Evolutionary conservation across 2,113 vertebrate species (phyloP).

Genomic region (Progne subis): DNA sequence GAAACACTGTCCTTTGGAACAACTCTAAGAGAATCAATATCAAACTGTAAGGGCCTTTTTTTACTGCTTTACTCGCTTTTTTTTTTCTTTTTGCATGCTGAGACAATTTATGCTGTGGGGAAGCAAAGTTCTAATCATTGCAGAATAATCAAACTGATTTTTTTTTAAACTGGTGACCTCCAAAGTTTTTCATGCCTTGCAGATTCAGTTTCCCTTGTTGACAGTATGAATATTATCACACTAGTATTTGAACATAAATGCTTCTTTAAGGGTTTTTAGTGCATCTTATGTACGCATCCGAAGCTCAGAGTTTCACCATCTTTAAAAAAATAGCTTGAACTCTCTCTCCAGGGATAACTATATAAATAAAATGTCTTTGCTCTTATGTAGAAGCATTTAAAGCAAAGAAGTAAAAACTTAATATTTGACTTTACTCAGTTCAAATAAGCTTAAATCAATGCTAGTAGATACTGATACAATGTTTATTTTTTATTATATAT

Average conservation of each 20-base stretch:
- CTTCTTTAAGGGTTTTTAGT: background rate
- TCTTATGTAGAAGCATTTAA: background rate
- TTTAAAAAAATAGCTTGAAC: background rate
- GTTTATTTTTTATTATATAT: background rate
- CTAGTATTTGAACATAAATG: background rate
- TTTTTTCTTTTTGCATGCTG: background rate
- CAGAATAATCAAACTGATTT: background rate
- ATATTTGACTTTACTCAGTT: background rate
- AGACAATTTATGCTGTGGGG: background rate
- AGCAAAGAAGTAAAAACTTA: background rate
- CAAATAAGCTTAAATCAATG: background rate
- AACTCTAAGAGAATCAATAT: background rate
- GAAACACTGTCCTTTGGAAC: constrained; percentile 7
- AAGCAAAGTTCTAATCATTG: background rate
- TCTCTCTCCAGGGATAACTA: background rate
- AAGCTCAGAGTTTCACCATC: background rate
- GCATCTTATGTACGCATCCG: background rate
- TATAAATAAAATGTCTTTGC: background rate
- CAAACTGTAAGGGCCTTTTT: background rate
- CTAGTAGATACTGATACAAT: background rate
- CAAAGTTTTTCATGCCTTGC: background rate
- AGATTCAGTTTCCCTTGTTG: background rate
- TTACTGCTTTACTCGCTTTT: background rate
- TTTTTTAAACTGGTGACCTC: background rate
- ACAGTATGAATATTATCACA: background rate